Evolutionary conservation across 23 tunicate genomes (phyloP).

Genomic region (Aplidium turbinatum): DNA sequence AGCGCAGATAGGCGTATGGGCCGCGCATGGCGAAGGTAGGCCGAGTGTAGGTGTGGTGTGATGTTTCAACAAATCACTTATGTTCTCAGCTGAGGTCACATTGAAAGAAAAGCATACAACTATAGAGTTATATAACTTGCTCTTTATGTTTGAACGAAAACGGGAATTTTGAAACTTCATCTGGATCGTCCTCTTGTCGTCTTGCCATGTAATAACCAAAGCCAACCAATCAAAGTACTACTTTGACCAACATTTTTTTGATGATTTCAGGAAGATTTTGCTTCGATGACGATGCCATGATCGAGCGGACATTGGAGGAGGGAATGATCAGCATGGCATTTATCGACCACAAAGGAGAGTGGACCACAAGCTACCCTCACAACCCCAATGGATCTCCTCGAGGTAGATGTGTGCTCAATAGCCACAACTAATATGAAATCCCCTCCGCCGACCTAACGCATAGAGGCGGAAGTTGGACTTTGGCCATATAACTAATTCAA

Average conservation of each 20-base stretch:
- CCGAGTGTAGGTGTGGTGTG: neutral
- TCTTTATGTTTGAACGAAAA: no score
- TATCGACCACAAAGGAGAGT: slow-evolving; percentile 63
- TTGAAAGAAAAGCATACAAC: neutral
- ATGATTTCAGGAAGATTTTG: slow-evolving; percentile 58
- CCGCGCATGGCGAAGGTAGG: slow-evolving; percentile 93
- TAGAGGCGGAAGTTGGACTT: neutral
- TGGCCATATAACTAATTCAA: neutral
- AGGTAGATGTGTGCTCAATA: no score
- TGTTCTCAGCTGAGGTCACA: neutral
- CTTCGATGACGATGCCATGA: slow-evolving; percentile 17
- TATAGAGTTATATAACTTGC: no score
- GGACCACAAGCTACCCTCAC: slow-evolving; percentile 61
- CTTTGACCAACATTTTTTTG: no score
- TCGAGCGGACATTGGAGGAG: neutral
- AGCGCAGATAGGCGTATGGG: slow-evolving; percentile 74
- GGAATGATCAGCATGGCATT: slow-evolving; percentile 42
- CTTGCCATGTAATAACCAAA: no score
- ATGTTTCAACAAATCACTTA: no score
- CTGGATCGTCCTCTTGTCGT: no score
- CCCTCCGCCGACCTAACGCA: no score
- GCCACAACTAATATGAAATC: no score
- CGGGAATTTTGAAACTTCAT: no score
- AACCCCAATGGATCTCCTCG: slow-evolving; percentile 88
- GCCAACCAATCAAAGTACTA: no score